A percentile compares a stretch with the other conserved stretches of the same genome.
Evolutionary conservation across 1,140 invertebrate species (phyloP).

Genomic region (Cherax quadricarinatus): DNA sequence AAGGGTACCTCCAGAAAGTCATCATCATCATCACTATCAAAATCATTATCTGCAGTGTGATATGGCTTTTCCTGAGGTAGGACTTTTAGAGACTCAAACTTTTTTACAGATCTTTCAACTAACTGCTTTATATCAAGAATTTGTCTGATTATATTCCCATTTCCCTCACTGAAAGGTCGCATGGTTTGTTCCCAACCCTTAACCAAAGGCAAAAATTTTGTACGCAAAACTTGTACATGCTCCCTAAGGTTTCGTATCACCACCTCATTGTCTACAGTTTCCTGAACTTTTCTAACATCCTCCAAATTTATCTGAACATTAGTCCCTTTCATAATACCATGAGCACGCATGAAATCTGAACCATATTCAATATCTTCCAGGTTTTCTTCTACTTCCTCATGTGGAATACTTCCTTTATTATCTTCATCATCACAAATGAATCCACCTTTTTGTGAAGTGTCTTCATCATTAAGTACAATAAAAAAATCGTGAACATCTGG

Average conservation of each 20-base stretch:
- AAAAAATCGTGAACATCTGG: constrained; percentile 72
- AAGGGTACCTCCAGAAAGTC: constrained; percentile 70
- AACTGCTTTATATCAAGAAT: constrained; percentile 59
- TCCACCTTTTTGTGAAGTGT: constrained; percentile 5
- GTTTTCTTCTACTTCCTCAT: constrained; percentile 19
- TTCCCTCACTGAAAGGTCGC: constrained; percentile 56
- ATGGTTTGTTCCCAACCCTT: constrained; percentile 65
- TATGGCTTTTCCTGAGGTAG: constrained; percentile 30
- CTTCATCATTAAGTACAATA: constrained; percentile 61
- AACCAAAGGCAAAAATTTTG: constrained; percentile 61
- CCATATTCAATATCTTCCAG: constrained; percentile 53
- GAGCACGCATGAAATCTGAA: constrained; percentile 64
- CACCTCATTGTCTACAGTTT: constrained; percentile 67
- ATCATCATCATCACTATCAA: constrained; percentile 68
- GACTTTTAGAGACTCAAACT: constrained; percentile 62
- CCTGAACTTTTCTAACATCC: constrained; percentile 56
- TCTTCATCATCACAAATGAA: neutral
- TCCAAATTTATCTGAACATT: constrained; percentile 60
- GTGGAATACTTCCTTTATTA: neutral
- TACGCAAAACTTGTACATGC: constrained; percentile 40
- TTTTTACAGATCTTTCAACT: constrained; percentile 44
- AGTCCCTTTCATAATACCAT: constrained; percentile 69
- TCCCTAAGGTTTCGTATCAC: constrained; percentile 66
- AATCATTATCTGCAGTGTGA: constrained; percentile 6
- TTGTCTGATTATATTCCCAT: constrained; percentile 48